Base-by-base conservation (phyloP, 2,113 vertebrate genomes). In the Crotalus horridus region DNA sequence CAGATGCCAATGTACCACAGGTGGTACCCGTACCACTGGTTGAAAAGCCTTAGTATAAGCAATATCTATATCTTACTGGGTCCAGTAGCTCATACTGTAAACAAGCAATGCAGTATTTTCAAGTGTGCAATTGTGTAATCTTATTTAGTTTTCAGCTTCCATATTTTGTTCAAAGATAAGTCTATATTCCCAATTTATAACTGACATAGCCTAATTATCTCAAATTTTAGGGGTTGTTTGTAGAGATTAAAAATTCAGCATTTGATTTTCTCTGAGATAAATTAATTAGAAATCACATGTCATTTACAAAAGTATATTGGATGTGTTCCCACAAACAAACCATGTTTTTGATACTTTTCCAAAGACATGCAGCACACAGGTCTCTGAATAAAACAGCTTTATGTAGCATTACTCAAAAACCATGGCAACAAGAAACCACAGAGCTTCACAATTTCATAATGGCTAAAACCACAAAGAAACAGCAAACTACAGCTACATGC, bases 401-500 rank as follows among this genome's bases (percentile, higher is more conserved):
- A 26, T 33, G 59, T 86, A 93, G 56, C 26, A 48, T 74, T 88
- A 74, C 54, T 93, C 92, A 74, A 85, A 88, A 88, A 91, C 59
- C 85, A 88, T 92, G 13, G 86, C 64, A 93, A 61, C 87, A 58
- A 89, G 64, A 81, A 92, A 89, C 87, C 91, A 85, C 64, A 92
- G 61, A 81, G 87, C 87, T n/a, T 89, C 91, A 87, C 56, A 91
- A 61, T 85, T 91, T 87, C 87, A 92, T 92, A 89, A 92, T 89
- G 87, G 91, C 53, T 89, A 69, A 39, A 89, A 56, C 87, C 91
- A 92, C 87, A 89, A 89, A 61, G 61, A 88, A 89, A 88, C 17
- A 51, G 39, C 26, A 88, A 88, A 87, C 43, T 86, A 55, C 85
- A 20, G 33, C 74, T 6, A 2, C 48, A 69, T 33, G 51, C 85